These are phyloP conservation scores for Rhipidura dahli DNA, from an alignment of 2,113 vertebrate genomes.

Conservation along the genomic window DNA sequence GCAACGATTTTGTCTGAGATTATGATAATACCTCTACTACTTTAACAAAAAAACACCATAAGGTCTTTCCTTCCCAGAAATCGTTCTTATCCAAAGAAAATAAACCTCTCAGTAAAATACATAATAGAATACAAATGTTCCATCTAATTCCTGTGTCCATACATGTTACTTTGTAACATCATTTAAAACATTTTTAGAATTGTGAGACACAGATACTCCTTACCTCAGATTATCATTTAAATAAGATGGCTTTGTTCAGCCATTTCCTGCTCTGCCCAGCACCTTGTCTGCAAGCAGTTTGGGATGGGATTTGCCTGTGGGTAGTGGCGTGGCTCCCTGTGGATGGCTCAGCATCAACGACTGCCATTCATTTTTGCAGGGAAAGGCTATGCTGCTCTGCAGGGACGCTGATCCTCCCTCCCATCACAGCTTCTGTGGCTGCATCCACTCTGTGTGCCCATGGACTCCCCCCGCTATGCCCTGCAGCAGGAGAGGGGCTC, in stretches of 20 bases:
- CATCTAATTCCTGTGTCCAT: not conserved
- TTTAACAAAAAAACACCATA: not conserved
- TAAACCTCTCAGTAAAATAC: not conserved
- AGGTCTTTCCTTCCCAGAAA: not conserved
- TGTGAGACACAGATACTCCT: not conserved
- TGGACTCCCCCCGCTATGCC: not conserved
- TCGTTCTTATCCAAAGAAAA: not conserved
- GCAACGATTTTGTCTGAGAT: not conserved
- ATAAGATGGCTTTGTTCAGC: not conserved
- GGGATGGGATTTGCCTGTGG: not conserved
- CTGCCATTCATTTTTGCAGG: not conserved
- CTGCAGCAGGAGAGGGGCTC: not conserved
- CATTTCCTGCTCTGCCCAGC: not conserved
- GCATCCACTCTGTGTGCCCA: not conserved
- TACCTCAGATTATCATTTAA: not conserved
- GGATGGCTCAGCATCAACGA: not conserved
- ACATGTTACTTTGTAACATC: not conserved
- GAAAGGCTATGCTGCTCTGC: not conserved
- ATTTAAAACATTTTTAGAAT: not conserved
- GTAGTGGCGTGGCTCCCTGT: not conserved
- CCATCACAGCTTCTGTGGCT: not conserved
- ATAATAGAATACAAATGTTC: not conserved
- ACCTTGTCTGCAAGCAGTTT: not conserved
- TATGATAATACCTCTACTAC: not conserved
- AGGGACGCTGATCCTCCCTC: not conserved